Evolutionary conservation across 1,140 invertebrate species (phyloP).

Genomic region (Pararge aegeria): DNA sequence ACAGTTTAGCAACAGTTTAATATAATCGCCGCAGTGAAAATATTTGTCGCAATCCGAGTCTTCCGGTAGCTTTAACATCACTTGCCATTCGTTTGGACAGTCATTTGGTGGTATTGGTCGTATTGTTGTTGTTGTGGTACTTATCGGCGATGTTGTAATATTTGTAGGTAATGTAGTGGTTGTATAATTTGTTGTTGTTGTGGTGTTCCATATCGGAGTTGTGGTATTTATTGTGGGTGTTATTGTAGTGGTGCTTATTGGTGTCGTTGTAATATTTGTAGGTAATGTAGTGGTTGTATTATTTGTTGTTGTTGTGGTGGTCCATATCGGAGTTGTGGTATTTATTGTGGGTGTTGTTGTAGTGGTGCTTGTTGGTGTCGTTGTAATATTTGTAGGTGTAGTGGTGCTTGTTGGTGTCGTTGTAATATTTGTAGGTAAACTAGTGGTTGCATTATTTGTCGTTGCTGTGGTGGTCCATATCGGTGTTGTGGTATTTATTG

Average conservation of each 20-base stretch:
- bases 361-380: background rate
- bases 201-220: background rate
- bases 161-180: conserved; percentile 3
- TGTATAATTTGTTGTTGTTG: conserved; percentile 11
- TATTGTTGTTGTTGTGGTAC: conserved; percentile 20
- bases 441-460: conserved; percentile 14
- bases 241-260: conserved; percentile 10
- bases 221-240: conserved; percentile 11
- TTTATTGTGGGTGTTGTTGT: conserved; percentile 11
- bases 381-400: background rate
- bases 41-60: conserved; percentile 30
- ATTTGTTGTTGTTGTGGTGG: conserved; percentile 15
- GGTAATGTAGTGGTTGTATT: conserved; percentile 22
- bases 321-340: conserved; percentile 9
- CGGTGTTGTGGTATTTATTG: conserved; percentile 9
- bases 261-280: background rate
- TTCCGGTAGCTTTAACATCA: conserved; percentile 16
- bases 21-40: conserved; percentile 14
- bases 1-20: conserved; percentile 15
- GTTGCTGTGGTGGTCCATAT: conserved; percentile 17
- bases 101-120: background rate
- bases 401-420: background rate
- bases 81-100: conserved; percentile 19
- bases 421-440: background rate
- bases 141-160: conserved; percentile 16